phyloP scores from a whole-genome alignment of 2,113 vertebrate species.

The Machaerirhynchus nigripectus region DNA sequence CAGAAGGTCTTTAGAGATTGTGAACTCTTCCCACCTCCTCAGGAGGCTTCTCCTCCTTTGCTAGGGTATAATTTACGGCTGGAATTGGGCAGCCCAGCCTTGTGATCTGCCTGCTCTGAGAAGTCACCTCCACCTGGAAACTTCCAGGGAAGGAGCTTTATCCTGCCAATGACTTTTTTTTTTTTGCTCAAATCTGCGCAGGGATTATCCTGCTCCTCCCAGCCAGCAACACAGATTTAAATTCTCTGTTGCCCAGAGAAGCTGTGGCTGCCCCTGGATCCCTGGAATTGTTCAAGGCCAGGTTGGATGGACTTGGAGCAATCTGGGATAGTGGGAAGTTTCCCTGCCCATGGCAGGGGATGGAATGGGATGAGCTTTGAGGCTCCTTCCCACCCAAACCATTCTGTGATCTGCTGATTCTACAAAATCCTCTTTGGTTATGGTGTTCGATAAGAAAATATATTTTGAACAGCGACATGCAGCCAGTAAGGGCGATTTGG shows the following conservation, averaged over 20 bases:
- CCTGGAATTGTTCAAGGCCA: background rate
- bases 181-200: background rate
- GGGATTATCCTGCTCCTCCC: background rate
- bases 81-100: background rate
- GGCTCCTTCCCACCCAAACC: background rate
- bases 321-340: background rate
- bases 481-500: background rate
- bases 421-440: background rate
- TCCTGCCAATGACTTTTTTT: background rate
- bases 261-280: background rate
- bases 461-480: background rate
- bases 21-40: conserved; percentile 1
- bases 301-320: background rate
- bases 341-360: fast-evolving
- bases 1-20: conserved; percentile 34
- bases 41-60: conserved; percentile 1
- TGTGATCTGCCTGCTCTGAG: background rate
- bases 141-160: background rate
- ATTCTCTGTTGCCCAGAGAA: background rate
- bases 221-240: background rate
- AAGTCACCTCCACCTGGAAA: background rate
- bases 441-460: background rate
- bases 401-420: background rate
- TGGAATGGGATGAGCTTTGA: background rate
- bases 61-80: background rate